These are phyloP conservation scores for Phoenicopterus ruber DNA, from an alignment of 2,113 vertebrate species.

Conservation along the genomic window DNA sequence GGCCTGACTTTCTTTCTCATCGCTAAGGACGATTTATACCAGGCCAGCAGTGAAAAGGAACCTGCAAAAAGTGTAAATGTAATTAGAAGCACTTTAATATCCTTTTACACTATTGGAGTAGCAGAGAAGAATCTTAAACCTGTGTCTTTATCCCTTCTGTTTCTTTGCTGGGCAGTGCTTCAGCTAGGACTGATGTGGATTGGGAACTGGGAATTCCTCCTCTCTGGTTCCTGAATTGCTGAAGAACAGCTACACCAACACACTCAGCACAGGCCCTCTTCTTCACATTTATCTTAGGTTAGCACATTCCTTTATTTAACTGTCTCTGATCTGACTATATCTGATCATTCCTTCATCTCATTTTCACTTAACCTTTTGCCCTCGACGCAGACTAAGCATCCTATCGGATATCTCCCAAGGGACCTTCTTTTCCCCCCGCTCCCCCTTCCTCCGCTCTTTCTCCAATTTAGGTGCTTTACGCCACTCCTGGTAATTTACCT, in stretches of 20 bases:
- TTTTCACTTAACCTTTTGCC: constrained; percentile 68
- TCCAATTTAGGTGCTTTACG: constrained; percentile 7
- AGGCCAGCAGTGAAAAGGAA: not conserved
- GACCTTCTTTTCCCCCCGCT: not conserved
- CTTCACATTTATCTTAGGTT: constrained; percentile 5
- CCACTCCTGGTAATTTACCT: constrained; percentile 27
- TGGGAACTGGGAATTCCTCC: not conserved
- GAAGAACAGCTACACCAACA: not conserved
- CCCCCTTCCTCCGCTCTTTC: not conserved
- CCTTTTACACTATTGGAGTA: not conserved
- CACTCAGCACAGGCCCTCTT: not conserved
- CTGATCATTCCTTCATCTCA: constrained; percentile 61
- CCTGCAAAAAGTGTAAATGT: not conserved
- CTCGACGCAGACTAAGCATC: constrained; percentile 41
- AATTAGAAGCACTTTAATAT: not conserved
- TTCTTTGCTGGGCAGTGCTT: not conserved
- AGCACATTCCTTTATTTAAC: constrained; percentile 57
- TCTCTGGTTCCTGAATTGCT: not conserved
- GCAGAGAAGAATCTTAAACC: not conserved
- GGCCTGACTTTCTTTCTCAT: not conserved
- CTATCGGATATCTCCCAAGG: constrained; percentile 1
- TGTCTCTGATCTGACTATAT: constrained; percentile 39
- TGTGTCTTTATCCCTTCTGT: not conserved
- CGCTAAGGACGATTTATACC: not conserved
- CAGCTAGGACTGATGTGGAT: not conserved